Evolutionary conservation across 1,140 invertebrate species (phyloP).

Genomic region (Polypedilum pembai): DNA sequence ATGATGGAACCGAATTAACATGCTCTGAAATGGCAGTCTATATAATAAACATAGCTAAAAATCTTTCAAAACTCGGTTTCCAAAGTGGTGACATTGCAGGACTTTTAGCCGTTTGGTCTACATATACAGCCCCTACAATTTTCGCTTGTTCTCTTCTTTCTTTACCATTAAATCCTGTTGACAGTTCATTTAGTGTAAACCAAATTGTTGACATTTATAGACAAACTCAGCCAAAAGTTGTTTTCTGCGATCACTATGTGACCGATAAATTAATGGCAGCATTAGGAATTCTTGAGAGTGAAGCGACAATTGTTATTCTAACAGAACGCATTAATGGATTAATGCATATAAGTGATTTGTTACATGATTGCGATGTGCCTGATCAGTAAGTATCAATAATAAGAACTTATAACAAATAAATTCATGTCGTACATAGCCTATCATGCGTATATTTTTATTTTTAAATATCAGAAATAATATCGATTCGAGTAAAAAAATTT

Average conservation of each 20-base stretch:
- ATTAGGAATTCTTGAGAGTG: slow-evolving; percentile 30
- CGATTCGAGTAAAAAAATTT: no score
- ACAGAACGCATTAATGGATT: not conserved
- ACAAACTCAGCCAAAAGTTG: slow-evolving; percentile 37
- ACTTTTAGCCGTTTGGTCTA: not conserved
- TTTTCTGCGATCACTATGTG: slow-evolving; percentile 41
- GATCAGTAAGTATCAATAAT: not conserved
- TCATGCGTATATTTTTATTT: no score
- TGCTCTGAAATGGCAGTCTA: not conserved
- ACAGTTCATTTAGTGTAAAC: not conserved
- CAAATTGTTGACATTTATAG: slow-evolving; percentile 37
- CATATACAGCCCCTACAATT: not conserved
- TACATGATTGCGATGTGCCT: not conserved
- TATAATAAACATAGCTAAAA: slow-evolving; percentile 9
- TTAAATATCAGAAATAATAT: no score
- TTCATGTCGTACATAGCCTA: no score
- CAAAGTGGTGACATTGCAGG: not conserved
- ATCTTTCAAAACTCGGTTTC: not conserved
- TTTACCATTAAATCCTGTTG: not conserved
- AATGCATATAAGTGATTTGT: not conserved
- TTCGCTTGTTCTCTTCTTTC: not conserved
- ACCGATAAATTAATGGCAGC: slow-evolving; percentile 34
- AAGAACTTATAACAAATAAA: no score
- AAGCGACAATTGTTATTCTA: slow-evolving; percentile 10
- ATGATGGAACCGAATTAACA: slow-evolving; percentile 2